Evolutionary conservation across 53 echinoderm and acorn worm genomes (phyloP).

Genomic region (Pentamera pediparva): DNA sequence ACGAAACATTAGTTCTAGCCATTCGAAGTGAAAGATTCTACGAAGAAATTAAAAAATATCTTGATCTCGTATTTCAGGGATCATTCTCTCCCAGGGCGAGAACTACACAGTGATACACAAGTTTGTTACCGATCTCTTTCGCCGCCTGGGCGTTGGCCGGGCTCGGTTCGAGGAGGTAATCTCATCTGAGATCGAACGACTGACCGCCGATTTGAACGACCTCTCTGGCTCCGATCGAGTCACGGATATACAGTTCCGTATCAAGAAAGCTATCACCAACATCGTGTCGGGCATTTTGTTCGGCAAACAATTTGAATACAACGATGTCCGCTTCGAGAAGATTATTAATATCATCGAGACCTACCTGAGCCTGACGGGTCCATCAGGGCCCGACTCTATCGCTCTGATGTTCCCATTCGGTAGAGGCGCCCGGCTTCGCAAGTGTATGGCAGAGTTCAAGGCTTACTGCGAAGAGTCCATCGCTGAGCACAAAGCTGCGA

Average conservation of each 20-base stretch:
- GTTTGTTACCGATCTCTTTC: constrained; percentile 25
- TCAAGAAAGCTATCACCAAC: constrained; percentile 18
- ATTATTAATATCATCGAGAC: constrained; percentile 11
- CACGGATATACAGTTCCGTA: background rate
- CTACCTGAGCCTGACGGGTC: constrained; percentile 13
- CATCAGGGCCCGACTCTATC: background rate
- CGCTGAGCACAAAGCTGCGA: background rate
- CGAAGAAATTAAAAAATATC: no score
- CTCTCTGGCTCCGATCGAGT: background rate
- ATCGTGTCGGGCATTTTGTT: constrained; percentile 3
- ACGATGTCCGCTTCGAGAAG: background rate
- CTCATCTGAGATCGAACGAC: background rate
- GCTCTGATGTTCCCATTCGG: background rate
- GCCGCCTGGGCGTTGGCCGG: constrained; percentile 34
- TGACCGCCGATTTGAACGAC: background rate
- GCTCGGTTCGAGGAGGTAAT: constrained; percentile 11
- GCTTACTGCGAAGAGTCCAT: background rate
- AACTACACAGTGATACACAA: constrained; percentile 9
- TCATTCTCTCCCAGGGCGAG: constrained; percentile 10
- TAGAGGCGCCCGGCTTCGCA: constrained; percentile 8
- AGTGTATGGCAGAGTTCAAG: constrained; percentile 25
- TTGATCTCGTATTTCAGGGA: constrained; percentile 13
- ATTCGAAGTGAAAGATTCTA: no score
- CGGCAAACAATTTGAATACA: constrained; percentile 11
- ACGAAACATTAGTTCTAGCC: no score